Evolutionary conservation across 2,888 invertebrate species (phyloP).

Genomic region (Phorcus lineatus): DNA sequence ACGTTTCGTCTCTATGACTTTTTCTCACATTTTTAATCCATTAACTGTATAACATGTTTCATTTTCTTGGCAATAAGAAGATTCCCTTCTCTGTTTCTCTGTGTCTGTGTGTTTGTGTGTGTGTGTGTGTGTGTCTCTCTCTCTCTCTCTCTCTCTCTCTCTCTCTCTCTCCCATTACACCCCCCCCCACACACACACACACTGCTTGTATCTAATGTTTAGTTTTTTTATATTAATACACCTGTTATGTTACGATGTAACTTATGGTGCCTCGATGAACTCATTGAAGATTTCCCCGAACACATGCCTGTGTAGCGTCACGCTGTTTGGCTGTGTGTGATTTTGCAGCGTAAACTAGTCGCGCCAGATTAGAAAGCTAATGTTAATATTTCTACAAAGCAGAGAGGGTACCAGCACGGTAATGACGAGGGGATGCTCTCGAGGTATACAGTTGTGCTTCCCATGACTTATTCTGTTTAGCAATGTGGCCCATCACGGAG

Average conservation of each 20-base stretch:
- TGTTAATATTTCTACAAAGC: constrained; percentile 1
- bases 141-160: background rate
- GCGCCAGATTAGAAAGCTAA: background rate
- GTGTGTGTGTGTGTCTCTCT: too few species aligned
- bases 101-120: too few species aligned
- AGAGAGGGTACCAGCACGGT: background rate
- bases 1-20: too few species aligned
- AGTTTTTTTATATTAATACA: too few species aligned
- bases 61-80: too few species aligned
- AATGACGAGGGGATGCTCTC: background rate
- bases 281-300: background rate
- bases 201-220: background rate
- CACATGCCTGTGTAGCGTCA: background rate
- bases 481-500: constrained; percentile 7
- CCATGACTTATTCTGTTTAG: background rate
- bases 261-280: background rate
- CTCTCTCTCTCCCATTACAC: background rate
- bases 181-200: background rate
- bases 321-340: background rate
- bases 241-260: background rate
- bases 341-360: background rate
- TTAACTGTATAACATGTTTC: too few species aligned
- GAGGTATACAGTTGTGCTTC: background rate
- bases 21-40: too few species aligned
- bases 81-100: too few species aligned